phyloP scores from a whole-genome alignment of 2,797 vertebrate species.

The Gallinago stenura region DNA sequence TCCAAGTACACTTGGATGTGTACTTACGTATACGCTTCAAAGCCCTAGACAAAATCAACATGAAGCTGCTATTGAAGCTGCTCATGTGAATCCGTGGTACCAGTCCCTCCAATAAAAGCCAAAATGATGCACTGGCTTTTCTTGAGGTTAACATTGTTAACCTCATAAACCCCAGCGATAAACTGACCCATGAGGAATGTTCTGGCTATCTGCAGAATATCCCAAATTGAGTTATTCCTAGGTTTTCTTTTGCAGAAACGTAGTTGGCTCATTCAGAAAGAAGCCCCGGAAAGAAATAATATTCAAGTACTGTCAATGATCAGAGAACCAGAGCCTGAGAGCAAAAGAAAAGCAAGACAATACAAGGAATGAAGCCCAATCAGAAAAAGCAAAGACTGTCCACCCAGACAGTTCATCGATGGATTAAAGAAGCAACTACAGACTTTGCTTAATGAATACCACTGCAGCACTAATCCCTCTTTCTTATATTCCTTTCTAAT shows the following conservation, averaged over 20 bases:
- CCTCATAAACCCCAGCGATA: not conserved
- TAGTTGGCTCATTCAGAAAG: not conserved
- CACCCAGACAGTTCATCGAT: fast-evolving
- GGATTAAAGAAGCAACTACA: not conserved
- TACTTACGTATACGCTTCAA: not conserved
- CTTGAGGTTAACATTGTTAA: not conserved
- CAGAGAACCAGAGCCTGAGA: not conserved
- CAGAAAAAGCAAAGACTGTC: not conserved
- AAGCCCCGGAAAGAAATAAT: not conserved
- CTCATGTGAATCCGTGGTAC: not conserved
- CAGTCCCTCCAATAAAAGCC: not conserved
- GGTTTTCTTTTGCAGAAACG: not conserved
- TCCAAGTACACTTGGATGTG: not conserved
- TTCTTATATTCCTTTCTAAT: not conserved
- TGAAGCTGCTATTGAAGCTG: not conserved
- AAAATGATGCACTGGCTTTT: not conserved
- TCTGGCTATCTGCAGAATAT: not conserved
- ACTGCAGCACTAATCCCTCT: not conserved
- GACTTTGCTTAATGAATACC: not conserved
- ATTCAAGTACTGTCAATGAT: not conserved
- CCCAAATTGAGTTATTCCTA: not conserved
- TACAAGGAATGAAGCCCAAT: not conserved
- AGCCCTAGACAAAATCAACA: not conserved
- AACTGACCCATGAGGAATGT: not conserved
- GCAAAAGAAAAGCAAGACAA: not conserved